Conservation (phyloP, 2,113 vertebrate genomes). For the Crocuta crocuta region DNA sequence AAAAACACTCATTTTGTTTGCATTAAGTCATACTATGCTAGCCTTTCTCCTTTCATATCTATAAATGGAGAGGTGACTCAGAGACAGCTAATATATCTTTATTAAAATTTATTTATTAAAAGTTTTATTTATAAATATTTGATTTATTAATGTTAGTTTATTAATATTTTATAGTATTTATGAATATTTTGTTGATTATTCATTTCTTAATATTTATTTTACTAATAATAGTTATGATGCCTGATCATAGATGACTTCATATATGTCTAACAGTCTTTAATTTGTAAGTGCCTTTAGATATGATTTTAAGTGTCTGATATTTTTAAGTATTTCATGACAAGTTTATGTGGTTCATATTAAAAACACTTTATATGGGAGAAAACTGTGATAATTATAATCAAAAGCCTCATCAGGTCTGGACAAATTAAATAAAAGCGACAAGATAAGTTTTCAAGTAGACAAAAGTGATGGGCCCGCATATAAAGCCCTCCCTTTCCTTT, state of each 20-base stretch:
- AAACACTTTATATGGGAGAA: neutral
- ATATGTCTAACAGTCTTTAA: neutral
- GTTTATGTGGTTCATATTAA: neutral
- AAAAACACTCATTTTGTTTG: neutral
- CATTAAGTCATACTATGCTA: neutral
- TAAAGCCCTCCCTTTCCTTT: neutral
- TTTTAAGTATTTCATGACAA: neutral
- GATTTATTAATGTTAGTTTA: too few relatives aligned
- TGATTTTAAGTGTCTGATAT: neutral
- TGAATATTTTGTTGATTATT: too few relatives aligned
- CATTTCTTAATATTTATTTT: too few relatives aligned
- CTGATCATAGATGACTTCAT: neutral
- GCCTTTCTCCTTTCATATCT: neutral
- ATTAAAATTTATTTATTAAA: too few relatives aligned
- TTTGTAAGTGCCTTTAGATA: neutral
- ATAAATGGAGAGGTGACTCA: neutral
- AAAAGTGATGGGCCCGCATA: neutral
- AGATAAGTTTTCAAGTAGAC: neutral
- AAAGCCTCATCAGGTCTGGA: neutral
- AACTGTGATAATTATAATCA: neutral
- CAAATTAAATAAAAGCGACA: neutral
- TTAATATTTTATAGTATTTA: too few relatives aligned
- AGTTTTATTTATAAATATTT: too few relatives aligned
- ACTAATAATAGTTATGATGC: neutral
- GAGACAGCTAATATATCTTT: too few relatives aligned